Evolutionary conservation across 2,888 invertebrate species (phyloP), one percentile per base, ranked within the genome.

Genomic region (Microctonus aethiopoides): DNA sequence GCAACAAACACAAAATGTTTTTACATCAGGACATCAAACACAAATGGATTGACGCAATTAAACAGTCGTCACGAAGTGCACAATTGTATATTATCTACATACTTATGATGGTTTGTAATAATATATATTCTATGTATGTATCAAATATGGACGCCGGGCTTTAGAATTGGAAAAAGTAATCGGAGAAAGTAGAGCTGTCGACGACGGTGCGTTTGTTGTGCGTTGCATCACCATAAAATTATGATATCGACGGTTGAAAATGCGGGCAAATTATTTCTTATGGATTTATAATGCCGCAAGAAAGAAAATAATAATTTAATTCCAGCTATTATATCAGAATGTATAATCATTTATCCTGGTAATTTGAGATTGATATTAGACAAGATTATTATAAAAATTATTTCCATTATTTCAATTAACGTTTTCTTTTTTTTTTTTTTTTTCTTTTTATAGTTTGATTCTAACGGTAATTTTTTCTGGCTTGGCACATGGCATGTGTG

Each of bases 141-240:
- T n/a, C 16, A 32, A 16, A 4, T n/a, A 59, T 24, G 34, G 10
- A 56, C 29, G 32, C 4, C n/a, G 56, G 20, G 36, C 9, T 34
- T 59, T n/a, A n/a, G 20, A 36, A 59, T 34, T 59, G 51, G n/a
- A 11, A 64, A 16, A 34, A 34, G 52, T 29, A 9, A 22, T n/a
- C 20, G 34, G 64, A 64, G 64, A 64, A 64, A 64, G 64, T 64
- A 54, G 52, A 54, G 51, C 64, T 26, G n/a, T 54, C 32, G n/a
- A 34, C 62, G 32, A 32, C 22, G 32, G 52, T 52, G 52, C 52
- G 64, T 52, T 64, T 52, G 36, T 64, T 64, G 36, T 62, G 13
- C 41, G 63, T 69, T 69, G 46, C 64, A n/a, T 68, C 51, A 68
- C 54, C n/a, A 36, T 7, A 22, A 54, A 68, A 68, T 68, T 68